phyloP scores from a whole-genome alignment of 2,888 invertebrate genomes.

The Hydriomena furcata region DNA sequence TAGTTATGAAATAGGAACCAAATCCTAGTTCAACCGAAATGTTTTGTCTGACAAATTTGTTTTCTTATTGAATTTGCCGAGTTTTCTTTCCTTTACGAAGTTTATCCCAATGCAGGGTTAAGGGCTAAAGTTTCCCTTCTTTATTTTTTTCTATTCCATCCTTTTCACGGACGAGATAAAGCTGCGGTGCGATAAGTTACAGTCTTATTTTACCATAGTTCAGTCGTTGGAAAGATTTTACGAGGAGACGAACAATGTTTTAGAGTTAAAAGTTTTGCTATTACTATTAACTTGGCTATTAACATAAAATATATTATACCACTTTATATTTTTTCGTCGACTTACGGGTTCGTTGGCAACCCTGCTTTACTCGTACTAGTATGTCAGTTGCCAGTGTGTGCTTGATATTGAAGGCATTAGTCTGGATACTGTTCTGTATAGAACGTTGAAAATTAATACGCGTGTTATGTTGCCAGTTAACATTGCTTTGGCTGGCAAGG shows the following conservation, averaged over 20 bases:
- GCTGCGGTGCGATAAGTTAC: slow-evolving; percentile 3
- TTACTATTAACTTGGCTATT: slow-evolving; percentile 11
- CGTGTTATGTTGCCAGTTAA: slow-evolving; percentile 26
- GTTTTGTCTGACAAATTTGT: no score
- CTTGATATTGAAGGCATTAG: no score
- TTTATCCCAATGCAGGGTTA: background rate
- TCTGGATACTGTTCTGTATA: no score
- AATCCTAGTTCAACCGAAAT: no score
- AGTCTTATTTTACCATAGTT: slow-evolving; percentile 6
- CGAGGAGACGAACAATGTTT: slow-evolving; percentile 4
- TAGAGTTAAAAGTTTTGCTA: slow-evolving; percentile 1
- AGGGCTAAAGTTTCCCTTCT: slow-evolving; percentile 8
- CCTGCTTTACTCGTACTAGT: no score
- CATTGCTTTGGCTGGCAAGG: slow-evolving; percentile 33
- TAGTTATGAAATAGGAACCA: no score
- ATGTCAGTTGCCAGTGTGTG: no score
- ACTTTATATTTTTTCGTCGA: no score
- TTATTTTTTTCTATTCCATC: slow-evolving; percentile 2
- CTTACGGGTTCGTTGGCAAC: no score
- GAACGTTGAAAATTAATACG: slow-evolving; percentile 25
- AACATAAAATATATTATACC: background rate
- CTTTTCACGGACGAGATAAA: background rate
- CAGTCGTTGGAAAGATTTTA: slow-evolving; percentile 8
- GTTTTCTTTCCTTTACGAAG: background rate
- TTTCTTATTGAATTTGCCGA: background rate